Conservation (phyloP, 2,113 vertebrate species). For the Paracanthobrama guichenoti region DNA sequence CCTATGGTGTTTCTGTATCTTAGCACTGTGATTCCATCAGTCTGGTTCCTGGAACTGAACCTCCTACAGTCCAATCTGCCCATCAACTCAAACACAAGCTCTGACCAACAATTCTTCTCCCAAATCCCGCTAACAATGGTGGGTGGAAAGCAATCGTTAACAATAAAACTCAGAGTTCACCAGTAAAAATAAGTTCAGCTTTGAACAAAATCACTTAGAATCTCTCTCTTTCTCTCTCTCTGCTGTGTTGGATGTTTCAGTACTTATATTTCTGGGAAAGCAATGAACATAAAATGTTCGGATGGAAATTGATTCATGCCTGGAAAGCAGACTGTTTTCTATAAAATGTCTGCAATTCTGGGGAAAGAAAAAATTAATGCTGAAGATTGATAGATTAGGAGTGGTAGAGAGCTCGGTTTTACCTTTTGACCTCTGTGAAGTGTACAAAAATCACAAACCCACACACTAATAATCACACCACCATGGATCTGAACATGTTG, state of each 20-base stretch:
- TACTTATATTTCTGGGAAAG: conserved; percentile 2
- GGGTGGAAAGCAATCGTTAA: conserved; percentile 46
- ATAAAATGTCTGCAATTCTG: neutral
- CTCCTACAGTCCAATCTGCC: conserved; percentile 70
- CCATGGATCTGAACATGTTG: neutral
- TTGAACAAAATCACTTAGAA: neutral
- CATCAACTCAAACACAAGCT: conserved; percentile 63
- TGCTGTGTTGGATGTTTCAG: neutral
- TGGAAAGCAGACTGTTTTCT: neutral
- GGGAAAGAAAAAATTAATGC: neutral
- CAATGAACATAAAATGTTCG: neutral
- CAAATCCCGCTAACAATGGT: conserved; percentile 69
- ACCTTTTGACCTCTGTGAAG: neutral
- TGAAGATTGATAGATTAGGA: neutral
- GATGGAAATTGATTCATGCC: conserved; percentile 5
- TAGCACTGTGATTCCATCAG: conserved; percentile 74
- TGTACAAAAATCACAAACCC: neutral
- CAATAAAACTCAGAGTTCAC: conserved; percentile 9
- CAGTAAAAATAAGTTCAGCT: conserved; percentile 4
- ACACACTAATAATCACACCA: neutral
- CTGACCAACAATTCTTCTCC: conserved; percentile 62
- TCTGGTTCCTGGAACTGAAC: conserved; percentile 78
- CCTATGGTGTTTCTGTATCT: conserved; percentile 78
- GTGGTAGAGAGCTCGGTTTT: neutral
- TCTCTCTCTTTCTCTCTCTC: neutral